Conservation (phyloP, 2,113 vertebrate species). For the Gavia stellata region DNA sequence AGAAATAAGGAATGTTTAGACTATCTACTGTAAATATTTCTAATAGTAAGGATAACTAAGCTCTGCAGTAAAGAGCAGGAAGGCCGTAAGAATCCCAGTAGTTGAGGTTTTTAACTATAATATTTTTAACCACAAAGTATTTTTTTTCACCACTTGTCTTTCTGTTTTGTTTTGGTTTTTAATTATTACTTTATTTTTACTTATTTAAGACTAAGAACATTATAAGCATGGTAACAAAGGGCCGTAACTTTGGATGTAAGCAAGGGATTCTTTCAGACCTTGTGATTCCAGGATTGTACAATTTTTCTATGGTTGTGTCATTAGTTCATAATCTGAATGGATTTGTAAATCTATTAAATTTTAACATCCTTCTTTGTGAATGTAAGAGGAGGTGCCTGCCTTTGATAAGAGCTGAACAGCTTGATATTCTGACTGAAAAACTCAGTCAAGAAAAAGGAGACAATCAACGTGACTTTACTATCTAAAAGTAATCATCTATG, state of each 20-base stretch:
- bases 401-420: not conserved
- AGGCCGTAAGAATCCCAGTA: not conserved
- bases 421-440: not conserved
- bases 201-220: not conserved
- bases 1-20: not conserved
- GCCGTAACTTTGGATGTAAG: not conserved
- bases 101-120: not conserved
- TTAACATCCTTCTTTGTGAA: not conserved
- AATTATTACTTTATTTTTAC: not conserved
- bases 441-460: not conserved
- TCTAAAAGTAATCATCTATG: not conserved
- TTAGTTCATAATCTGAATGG: not conserved
- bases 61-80: not conserved
- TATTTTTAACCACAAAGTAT: not conserved
- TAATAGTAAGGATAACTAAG: not conserved
- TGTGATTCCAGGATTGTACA: not conserved
- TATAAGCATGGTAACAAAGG: not conserved
- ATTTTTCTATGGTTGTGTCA: not conserved
- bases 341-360: not conserved
- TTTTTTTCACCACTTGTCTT: not conserved
- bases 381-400: not conserved
- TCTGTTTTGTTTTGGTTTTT: not conserved
- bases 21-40: not conserved
- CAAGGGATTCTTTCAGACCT: not conserved
- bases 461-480: not conserved